Evolutionary conservation across 2,113 vertebrate genomes (phyloP), one percentile per base, ranked within the genome.

Genomic region (Lanius ludovicianus): DNA sequence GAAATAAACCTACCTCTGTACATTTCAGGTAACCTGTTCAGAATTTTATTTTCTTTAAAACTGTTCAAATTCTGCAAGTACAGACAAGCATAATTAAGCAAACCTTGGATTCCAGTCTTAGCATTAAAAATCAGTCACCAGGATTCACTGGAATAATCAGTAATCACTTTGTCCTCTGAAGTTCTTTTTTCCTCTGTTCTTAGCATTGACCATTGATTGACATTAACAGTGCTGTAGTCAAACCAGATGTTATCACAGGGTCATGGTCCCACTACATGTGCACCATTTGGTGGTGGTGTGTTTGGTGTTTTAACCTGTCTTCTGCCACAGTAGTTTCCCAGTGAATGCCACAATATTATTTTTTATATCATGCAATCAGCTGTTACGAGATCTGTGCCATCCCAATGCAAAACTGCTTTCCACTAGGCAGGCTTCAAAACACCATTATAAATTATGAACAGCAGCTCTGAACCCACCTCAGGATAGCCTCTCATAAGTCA

Each of bases 401-500:
- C 47, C n/a, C 21, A 5, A 37, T 63, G 71, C 6, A 4, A 57
- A 76, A 41, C 53, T 59, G 49, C 80, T 90, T 82, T 84, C 88
- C 42, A 15, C 24, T 30, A 62, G 77, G 49, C 52, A 5, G 21
- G 52, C 87, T 85, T 95, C 91, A 80, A 91, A 96, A 93, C 69
- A 79, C 41, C 19, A 3, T 83, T 79, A 64, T 95, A 55, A 90
- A 81, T 91, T 70, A 88, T 74, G 74, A 80, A 41, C 42, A 63
- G 68, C 53, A 65, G 83, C 89, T 95, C 85, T 96, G 92, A 90
- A 95, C 84, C 65, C 67, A 17, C 44, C 37, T 42, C 59, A 57
- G 67, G 64, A 17, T n/a, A 68, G 57, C 50, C 19, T 39, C 24
- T 57, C 81, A 13, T 67, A 95, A 92, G 89, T 96, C 93, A 97